Conservation (phyloP, 1,140 invertebrate species). For the Periplaneta americana region DNA sequence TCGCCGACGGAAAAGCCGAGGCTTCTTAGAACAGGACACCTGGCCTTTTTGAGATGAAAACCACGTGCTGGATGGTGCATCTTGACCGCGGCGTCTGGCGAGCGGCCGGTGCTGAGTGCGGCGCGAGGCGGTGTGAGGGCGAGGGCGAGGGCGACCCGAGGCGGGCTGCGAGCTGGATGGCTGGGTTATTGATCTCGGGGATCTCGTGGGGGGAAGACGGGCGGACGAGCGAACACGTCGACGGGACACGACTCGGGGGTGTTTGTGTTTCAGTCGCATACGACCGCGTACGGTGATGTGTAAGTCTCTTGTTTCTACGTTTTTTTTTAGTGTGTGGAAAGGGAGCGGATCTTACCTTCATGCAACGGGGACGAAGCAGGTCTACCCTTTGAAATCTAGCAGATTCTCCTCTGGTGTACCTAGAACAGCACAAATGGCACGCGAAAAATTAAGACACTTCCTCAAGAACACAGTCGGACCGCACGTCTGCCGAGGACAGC, state of each 20-base stretch:
- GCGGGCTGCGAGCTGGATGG: background rate
- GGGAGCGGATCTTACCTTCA: background rate
- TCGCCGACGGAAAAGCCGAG: background rate
- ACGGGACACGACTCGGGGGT: background rate
- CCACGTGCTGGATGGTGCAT: background rate
- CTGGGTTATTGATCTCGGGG: conserved; percentile 8
- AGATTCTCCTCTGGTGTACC: background rate
- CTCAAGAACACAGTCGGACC: background rate
- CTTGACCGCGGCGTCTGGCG: background rate
- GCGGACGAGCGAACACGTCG: conserved; percentile 12
- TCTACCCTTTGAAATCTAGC: background rate
- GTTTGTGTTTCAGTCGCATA: background rate
- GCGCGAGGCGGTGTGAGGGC: conserved; percentile 20
- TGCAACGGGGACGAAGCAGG: background rate
- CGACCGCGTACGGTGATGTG: background rate
- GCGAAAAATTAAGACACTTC: background rate
- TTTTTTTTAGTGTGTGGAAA: background rate
- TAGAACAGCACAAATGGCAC: background rate
- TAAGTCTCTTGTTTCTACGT: background rate
- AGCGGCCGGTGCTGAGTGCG: conserved; percentile 24
- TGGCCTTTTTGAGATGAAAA: background rate
- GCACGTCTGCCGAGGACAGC: background rate
- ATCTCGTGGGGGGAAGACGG: conserved; percentile 8
- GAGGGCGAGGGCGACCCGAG: conserved; percentile 9
- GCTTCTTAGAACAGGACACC: background rate